A percentile compares a stretch with the other conserved stretches of the same genome.
Evolutionary conservation across 2,797 vertebrate genomes (phyloP).

Genomic region (Rhynchotus rufescens): DNA sequence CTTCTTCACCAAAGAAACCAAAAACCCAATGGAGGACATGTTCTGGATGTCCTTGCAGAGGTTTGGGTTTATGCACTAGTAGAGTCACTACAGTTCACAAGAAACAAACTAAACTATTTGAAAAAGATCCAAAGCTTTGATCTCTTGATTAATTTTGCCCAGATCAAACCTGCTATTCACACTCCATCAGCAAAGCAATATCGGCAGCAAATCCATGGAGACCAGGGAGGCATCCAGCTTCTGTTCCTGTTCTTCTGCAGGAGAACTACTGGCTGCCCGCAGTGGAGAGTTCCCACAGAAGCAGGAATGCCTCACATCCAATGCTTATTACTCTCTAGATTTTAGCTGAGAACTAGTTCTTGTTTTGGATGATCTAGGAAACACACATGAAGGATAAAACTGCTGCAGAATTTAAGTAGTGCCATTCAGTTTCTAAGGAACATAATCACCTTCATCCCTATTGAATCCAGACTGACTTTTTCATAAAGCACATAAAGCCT

Average conservation of each 20-base stretch:
- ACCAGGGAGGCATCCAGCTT: background rate
- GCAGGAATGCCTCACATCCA: background rate
- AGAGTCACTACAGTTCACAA: background rate
- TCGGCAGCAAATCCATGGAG: background rate
- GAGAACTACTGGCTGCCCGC: background rate
- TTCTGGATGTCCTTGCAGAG: background rate
- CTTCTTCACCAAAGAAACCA: background rate
- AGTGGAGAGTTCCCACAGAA: accelerated
- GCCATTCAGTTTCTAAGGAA: background rate
- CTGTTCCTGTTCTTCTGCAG: background rate
- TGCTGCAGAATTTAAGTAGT: background rate
- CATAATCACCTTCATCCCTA: background rate
- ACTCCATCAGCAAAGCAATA: background rate
- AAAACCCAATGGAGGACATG: background rate
- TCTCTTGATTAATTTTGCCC: background rate
- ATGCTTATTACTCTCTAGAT: accelerated
- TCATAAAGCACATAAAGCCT: background rate
- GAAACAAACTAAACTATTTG: background rate
- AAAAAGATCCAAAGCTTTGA: background rate
- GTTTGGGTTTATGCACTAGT: background rate
- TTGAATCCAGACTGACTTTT: background rate
- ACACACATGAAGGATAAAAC: background rate
- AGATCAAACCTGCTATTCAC: background rate
- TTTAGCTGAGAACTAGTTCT: background rate
- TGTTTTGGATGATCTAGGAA: background rate